phyloP scores from a whole-genome alignment of 1,140 invertebrate genomes.

The Elymnias hypermnestra region DNA sequence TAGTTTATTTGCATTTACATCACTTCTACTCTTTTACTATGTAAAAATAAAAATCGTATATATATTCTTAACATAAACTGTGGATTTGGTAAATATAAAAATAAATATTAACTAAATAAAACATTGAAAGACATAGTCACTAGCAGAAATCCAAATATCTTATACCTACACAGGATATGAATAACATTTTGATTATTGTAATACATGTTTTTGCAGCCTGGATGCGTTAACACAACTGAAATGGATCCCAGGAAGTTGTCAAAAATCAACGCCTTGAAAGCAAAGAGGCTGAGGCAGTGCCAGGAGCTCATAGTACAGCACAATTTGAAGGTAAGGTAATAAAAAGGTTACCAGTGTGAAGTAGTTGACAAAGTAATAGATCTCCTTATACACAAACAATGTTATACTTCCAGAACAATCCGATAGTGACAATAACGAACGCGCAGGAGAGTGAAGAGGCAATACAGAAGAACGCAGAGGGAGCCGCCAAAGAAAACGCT shows the following conservation, averaged over 20 bases:
- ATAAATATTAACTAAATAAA: too few species aligned
- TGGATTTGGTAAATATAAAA: too few species aligned
- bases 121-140: too few species aligned
- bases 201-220: slow-evolving; percentile 83
- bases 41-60: too few species aligned
- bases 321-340: slow-evolving; percentile 59
- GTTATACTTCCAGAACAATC: slow-evolving; percentile 76
- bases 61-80: too few species aligned
- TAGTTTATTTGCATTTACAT: too few species aligned
- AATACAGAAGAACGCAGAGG: slow-evolving; percentile 49
- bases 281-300: slow-evolving; percentile 43
- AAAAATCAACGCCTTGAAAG: slow-evolving; percentile 73
- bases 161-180: too few species aligned
- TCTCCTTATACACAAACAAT: too few species aligned
- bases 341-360: too few species aligned
- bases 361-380: too few species aligned
- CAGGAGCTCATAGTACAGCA: slow-evolving; percentile 51
- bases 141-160: too few species aligned
- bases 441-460: slow-evolving; percentile 64
- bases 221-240: slow-evolving; percentile 99
- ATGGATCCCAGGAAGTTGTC: slow-evolving; percentile 98
- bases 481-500: background rate
- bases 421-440: slow-evolving; percentile 74
- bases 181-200: background rate
- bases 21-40: too few species aligned